Conservation (phyloP, 2,888 invertebrate genomes). For the Limnephilus rhombicus region DNA sequence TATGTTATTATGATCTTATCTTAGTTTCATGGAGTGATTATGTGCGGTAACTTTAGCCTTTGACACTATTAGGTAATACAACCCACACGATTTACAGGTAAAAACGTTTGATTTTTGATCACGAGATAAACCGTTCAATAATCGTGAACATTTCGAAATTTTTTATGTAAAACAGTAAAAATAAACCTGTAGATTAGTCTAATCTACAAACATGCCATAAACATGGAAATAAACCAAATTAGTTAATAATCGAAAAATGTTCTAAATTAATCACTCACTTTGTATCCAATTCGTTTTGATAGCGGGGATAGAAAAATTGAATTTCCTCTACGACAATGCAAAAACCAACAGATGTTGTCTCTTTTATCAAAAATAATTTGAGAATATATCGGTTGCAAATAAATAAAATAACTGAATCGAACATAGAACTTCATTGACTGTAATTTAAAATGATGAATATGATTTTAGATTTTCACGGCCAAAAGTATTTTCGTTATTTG, state of each 20-base stretch:
- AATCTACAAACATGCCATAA: too few relatives aligned
- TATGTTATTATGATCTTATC: background rate
- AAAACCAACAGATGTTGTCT: too few relatives aligned
- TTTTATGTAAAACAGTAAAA: background rate
- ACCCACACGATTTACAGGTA: background rate
- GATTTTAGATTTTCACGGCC: too few relatives aligned
- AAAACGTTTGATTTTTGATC: background rate
- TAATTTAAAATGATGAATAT: background rate
- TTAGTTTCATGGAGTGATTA: background rate
- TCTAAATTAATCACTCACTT: background rate
- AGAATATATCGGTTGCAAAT: too few relatives aligned
- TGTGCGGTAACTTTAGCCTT: background rate
- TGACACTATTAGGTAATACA: background rate
- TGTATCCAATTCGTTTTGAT: background rate
- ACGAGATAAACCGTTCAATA: background rate
- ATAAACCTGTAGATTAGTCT: background rate
- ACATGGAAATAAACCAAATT: background rate
- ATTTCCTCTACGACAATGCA: too few relatives aligned
- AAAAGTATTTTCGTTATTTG: too few relatives aligned
- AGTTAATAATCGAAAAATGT: background rate
- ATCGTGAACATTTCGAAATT: background rate
- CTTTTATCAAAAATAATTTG: too few relatives aligned
- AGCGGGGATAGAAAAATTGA: background rate
- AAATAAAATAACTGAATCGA: too few relatives aligned
- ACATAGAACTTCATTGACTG: background rate